A percentile compares a stretch with the other conserved stretches of the same genome.
phyloP scores from a whole-genome alignment of 2,888 invertebrate genomes.

The Anaspis maculata region DNA sequence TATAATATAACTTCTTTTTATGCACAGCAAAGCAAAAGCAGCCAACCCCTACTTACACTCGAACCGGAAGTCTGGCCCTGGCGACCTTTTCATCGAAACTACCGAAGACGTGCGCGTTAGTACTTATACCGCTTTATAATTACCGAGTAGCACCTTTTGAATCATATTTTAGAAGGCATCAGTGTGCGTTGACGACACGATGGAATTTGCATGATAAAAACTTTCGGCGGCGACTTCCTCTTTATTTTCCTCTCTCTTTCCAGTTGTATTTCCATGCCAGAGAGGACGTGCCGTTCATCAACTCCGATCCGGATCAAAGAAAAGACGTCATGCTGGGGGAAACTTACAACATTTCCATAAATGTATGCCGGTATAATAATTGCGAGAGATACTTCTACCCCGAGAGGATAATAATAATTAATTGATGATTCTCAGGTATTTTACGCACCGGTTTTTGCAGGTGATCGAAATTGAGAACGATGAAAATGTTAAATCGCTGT shows the following conservation, averaged over 20 bases:
- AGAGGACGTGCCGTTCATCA: slow-evolving; percentile 50
- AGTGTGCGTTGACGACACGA: too few relatives aligned
- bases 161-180: too few relatives aligned
- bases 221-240: too few relatives aligned
- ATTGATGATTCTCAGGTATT: background rate
- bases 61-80: slow-evolving; percentile 45
- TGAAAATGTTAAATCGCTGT: slow-evolving; percentile 44
- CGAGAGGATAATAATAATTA: slow-evolving; percentile 1
- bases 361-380: too few relatives aligned
- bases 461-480: slow-evolving; percentile 54
- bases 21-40: background rate
- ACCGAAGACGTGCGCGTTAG: slow-evolving; percentile 44
- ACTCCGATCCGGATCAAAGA: slow-evolving; percentile 43
- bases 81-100: slow-evolving; percentile 43
- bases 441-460: slow-evolving; percentile 32
- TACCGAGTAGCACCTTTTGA: too few relatives aligned
- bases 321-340: slow-evolving; percentile 39
- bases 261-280: slow-evolving; percentile 53
- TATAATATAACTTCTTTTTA: too few relatives aligned
- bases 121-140: background rate
- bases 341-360: slow-evolving; percentile 33
- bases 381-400: too few relatives aligned
- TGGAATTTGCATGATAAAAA: too few relatives aligned
- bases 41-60: slow-evolving; percentile 23
- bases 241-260: too few relatives aligned